Percentiles rank a stretch among this genome's conserved stretches.
Conservation (phyloP, 2,888 invertebrate species). For the Cheilosia soror region DNA sequence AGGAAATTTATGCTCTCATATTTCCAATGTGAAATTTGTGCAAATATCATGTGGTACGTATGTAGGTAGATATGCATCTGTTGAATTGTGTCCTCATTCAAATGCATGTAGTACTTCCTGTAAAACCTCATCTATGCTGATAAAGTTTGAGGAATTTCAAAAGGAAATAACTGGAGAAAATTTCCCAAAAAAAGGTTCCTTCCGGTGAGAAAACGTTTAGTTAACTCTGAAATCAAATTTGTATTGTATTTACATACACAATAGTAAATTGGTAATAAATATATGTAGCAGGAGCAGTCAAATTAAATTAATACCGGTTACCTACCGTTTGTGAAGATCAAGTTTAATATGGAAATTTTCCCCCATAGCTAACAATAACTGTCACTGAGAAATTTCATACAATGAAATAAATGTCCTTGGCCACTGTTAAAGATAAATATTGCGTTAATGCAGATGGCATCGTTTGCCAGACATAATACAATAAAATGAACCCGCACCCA, state of each 20-base stretch:
- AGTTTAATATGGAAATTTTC: too few relatives aligned
- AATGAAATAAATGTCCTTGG: background rate
- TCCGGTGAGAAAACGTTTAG: too few relatives aligned
- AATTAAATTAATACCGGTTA: too few relatives aligned
- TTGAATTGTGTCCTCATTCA: background rate
- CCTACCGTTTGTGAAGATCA: too few relatives aligned
- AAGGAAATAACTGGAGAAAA: background rate
- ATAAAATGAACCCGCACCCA: background rate
- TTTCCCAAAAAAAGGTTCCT: background rate
- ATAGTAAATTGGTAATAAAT: too few relatives aligned
- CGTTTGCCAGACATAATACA: background rate
- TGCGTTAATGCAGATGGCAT: conserved; percentile 14
- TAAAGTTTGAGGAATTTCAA: background rate
- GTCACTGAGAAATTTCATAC: background rate
- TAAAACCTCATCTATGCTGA: background rate
- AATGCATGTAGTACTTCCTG: background rate
- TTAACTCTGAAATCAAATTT: background rate
- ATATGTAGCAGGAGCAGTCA: too few relatives aligned
- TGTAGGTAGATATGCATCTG: background rate
- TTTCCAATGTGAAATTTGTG: background rate
- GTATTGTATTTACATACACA: background rate
- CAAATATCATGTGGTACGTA: too few relatives aligned
- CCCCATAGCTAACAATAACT: background rate
- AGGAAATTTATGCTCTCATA: background rate
- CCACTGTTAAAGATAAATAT: background rate